Percentiles rank a stretch among this genome's conserved stretches.
Conservation (phyloP, 2,797 vertebrate species). For the Sebastiscus tertius region DNA sequence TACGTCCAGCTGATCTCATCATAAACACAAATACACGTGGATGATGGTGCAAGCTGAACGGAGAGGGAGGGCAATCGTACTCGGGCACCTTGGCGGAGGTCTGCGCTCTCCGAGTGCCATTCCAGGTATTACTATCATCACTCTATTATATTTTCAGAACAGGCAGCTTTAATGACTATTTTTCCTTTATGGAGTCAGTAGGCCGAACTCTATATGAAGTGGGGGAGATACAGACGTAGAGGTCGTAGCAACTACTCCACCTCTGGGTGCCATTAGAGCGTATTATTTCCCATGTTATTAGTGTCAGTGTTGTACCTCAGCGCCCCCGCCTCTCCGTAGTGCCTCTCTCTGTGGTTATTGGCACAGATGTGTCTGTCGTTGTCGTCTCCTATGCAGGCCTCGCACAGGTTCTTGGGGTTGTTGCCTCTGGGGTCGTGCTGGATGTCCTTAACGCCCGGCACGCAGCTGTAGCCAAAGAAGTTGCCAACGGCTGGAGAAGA, state of each 20-base stretch:
- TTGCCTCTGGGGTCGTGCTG: conserved; percentile 84
- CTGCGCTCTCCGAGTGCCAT: too few relatives aligned
- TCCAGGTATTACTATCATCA: background rate
- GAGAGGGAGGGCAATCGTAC: too few relatives aligned
- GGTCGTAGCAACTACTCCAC: background rate
- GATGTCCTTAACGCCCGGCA: conserved; percentile 83
- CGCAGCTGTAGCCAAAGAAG: conserved; percentile 87
- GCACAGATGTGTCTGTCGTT: conserved; percentile 86
- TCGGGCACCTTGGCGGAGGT: too few relatives aligned
- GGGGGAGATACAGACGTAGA: background rate
- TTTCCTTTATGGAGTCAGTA: conserved; percentile 1
- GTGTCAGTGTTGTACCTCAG: conserved; percentile 76
- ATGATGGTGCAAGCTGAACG: too few relatives aligned
- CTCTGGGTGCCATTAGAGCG: conserved; percentile 3
- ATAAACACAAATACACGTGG: too few relatives aligned
- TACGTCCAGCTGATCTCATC: rapidly evolving
- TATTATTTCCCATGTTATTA: conserved; percentile 2
- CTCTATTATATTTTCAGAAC: background rate
- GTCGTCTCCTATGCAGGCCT: conserved; percentile 87
- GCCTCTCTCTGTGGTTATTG: conserved; percentile 83
- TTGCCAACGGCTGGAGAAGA: conserved; percentile 79
- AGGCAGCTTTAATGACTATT: background rate
- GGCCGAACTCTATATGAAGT: background rate
- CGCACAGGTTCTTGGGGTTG: conserved; percentile 87
- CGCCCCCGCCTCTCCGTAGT: conserved; percentile 85